Evolutionary conservation across 2,888 invertebrate species (phyloP), one percentile per base, ranked within the genome.

Genomic region (Drosophila diplacantha): DNA sequence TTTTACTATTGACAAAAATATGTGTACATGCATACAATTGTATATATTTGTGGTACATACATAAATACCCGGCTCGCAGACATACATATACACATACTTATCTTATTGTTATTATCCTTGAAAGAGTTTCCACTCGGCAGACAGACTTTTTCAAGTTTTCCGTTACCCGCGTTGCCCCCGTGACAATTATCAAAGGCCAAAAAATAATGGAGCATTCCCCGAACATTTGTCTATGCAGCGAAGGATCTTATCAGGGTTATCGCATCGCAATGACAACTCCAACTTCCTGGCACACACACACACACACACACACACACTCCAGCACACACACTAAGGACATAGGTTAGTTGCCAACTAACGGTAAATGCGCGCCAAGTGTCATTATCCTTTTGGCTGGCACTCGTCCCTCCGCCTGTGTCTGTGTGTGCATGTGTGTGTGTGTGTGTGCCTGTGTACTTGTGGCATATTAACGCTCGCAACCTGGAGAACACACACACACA

Each of bases 361-460:
- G 71, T 74, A 74, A 77, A 82, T 76, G 60, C 65, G 77, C 68
- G 63, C 74, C 74, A 81, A 73, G 77, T 80, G 81, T 77, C 83
- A 82, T 80, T 77, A 82, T 72, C 83, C 77, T 82, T 80, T 80
- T 82, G 82, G 74, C 80, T 82, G 79, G 81, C 59, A 55, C 73
- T 81, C 58, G 22, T 53, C 53, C 3, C 41, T 56, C 31, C 39
- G 5, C 6, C 18, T 24, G 22, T 50, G 29, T 39, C 20, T 56
- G 24, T 58, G 20, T 53, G 20, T n/a, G 24, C 20, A 3, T 3
- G 5, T 24, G 7, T 24, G 24, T 26, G 8, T 26, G 26, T 54
- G 34, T 43, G 41, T 37, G 35, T 37, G 37, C 12, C 20, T 52
- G 37, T 52, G 54, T 52, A 35, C 55, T 55, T 58, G 58, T 57